Evolutionary conservation across 2,113 vertebrate genomes (phyloP).

Genomic region (Lepisosteus osseus): DNA sequence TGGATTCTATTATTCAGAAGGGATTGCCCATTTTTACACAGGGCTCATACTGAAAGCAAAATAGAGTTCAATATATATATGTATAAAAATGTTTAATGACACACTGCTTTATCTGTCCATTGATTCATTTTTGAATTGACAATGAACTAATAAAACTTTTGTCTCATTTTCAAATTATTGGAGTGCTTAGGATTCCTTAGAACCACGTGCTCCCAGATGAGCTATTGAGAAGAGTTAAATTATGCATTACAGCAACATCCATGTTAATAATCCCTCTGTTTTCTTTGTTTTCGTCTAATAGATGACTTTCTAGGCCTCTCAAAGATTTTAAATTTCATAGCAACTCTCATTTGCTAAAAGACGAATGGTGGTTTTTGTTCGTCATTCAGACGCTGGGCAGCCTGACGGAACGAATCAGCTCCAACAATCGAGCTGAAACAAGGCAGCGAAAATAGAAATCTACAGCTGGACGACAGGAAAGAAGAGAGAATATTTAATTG

Average conservation of each 20-base stretch:
- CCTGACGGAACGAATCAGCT: not conserved
- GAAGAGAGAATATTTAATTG: too few relatives aligned
- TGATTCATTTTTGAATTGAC: constrained; percentile 50
- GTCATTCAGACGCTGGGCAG: not conserved
- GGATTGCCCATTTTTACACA: constrained; percentile 55
- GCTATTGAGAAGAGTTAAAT: constrained; percentile 63
- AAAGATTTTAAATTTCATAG: constrained; percentile 35
- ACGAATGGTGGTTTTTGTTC: constrained; percentile 38
- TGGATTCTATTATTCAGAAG: constrained; percentile 60
- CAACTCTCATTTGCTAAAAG: constrained; percentile 43
- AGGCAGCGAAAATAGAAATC: too few relatives aligned
- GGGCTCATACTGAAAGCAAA: constrained; percentile 15
- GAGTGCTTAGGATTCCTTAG: constrained; percentile 51
- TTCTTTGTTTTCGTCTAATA: constrained; percentile 63
- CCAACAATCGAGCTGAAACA: too few relatives aligned
- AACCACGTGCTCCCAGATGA: constrained; percentile 67
- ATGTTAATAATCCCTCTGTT: constrained; percentile 71
- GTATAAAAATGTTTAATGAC: constrained; percentile 68
- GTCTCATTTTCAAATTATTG: constrained; percentile 76
- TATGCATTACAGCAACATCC: constrained; percentile 68
- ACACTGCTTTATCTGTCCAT: constrained; percentile 56
- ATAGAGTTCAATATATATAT: constrained; percentile 34
- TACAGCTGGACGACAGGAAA: too few relatives aligned
- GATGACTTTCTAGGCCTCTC: constrained; percentile 45
- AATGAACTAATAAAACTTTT: constrained; percentile 60